Evolutionary conservation across 1,140 invertebrate genomes (phyloP), one percentile per base, ranked within the genome.

Genomic region (Drosophila subpulchrella): DNA sequence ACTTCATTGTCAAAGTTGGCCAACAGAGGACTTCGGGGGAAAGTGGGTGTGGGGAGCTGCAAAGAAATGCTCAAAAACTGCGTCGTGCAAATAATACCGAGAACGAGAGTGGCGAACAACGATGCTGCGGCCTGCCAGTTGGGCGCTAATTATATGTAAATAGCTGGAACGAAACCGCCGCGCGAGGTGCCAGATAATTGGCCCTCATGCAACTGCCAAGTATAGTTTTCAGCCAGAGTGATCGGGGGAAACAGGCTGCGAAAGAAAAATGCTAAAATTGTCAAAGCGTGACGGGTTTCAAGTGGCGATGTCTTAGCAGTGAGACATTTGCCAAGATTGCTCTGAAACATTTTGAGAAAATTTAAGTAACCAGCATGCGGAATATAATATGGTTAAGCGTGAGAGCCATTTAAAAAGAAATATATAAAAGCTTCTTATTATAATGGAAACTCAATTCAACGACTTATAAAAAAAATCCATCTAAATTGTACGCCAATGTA

Each of bases 71-170:
- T 59, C n/a, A 48, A 63, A 77, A 81, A 61, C 48, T 39, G 44
- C 42, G 38, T 32, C 39, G 42, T 11, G 56, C 47, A 66, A 57
- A 67, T 38, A 57, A 67, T 38, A 46, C 30, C 27, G 32, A 53
- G 54, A 61, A 47, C 59, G 48, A 34, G 54, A 68, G 32, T 41
- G 60, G 46, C 57, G 39, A 47, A 32, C 38, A 36, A 20, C 24
- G 74, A 54, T 42, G 46, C 74, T 60, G 57, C 61, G 72, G 66
- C 51, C 59, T 76, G 66, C 55, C 58, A 73, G 62, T 73, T 57
- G 62, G 62, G 54, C 80, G 76, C 83, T 89, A 88, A 88, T 88
- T 88, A 88, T 83, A 89, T 89, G 83, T 73, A 88, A 88, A 88
- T 89, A 88, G 72, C 78, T 88, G 55, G 51, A 68, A 77, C 27